Evolutionary conservation across 2,113 vertebrate genomes (phyloP).

Genomic region (Gambusia holbrooki): DNA sequence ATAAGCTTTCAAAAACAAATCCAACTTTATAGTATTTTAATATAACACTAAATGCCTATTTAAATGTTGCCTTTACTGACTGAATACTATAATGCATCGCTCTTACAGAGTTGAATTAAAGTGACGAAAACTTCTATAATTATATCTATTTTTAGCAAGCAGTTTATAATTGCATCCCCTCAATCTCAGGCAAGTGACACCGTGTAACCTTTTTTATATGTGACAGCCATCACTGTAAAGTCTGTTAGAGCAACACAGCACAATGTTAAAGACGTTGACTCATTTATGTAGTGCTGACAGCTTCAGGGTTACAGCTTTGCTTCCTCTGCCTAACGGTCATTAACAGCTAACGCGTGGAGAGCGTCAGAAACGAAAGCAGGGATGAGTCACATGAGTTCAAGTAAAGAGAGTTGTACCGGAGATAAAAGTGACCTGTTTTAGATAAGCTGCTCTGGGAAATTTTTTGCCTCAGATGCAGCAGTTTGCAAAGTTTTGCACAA

Average conservation of each 20-base stretch:
- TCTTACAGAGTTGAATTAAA: background rate
- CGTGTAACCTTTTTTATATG: background rate
- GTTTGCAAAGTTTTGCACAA: slow-evolving; percentile 15
- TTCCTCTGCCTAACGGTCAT: slow-evolving; percentile 67
- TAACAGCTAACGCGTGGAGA: background rate
- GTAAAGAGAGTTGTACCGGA: background rate
- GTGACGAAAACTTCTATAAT: background rate
- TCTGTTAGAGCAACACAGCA: slow-evolving; percentile 25
- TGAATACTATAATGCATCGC: background rate
- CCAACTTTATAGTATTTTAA: background rate
- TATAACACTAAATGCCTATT: background rate
- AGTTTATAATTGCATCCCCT: background rate
- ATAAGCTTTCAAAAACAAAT: background rate
- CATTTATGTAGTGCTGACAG: slow-evolving; percentile 58
- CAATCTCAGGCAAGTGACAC: slow-evolving; percentile 18
- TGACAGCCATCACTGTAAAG: slow-evolving; percentile 14
- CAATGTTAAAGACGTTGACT: slow-evolving; percentile 54
- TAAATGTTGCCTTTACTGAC: background rate
- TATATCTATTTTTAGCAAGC: background rate
- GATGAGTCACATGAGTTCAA: slow-evolving; percentile 60
- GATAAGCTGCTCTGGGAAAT: slow-evolving; percentile 36
- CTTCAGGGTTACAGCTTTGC: slow-evolving; percentile 16
- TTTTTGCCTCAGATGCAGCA: slow-evolving; percentile 1
- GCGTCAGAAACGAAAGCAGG: slow-evolving; percentile 7
- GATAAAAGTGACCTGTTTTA: slow-evolving; percentile 28